Conservation (phyloP, 2,113 vertebrate genomes). For the Perca flavescens region DNA sequence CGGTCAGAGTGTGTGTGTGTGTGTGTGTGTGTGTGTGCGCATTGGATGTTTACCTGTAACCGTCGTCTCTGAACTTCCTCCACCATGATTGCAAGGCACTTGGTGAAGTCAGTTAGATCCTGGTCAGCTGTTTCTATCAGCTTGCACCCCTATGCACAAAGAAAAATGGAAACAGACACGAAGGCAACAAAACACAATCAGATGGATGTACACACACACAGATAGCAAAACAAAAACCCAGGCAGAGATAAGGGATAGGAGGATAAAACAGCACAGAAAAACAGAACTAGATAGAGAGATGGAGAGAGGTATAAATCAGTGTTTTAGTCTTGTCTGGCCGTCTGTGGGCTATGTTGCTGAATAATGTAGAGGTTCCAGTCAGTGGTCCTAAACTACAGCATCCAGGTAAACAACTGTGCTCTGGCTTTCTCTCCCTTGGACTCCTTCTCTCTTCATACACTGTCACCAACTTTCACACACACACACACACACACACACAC, state of each 20-base stretch:
- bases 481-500: not conserved
- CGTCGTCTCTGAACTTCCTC: conserved; percentile 74
- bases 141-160: conserved; percentile 75
- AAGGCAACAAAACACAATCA: conserved; percentile 47
- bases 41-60: conserved; percentile 75
- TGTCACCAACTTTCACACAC: conserved; percentile 43
- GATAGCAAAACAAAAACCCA: conserved; percentile 48
- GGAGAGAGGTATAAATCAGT: conserved; percentile 66
- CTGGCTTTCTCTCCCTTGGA: conserved; percentile 41
- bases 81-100: conserved; percentile 82
- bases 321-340: conserved; percentile 69
- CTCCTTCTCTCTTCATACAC: conserved; percentile 37
- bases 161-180: not conserved
- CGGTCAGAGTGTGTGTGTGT: not conserved
- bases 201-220: conserved; percentile 41
- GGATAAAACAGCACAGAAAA: conserved; percentile 48
- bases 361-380: conserved; percentile 79
- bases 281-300: conserved; percentile 49
- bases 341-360: conserved; percentile 70
- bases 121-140: conserved; percentile 84
- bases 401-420: conserved; percentile 71
- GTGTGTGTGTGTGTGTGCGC: not conserved
- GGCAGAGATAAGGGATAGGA: conserved; percentile 55
- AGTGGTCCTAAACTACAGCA: conserved; percentile 74
- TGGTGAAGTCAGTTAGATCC: conserved; percentile 86